These are phyloP conservation scores for Amblyteles armatorius DNA, from an alignment of 2,888 invertebrate genomes.

Conservation along the genomic window DNA sequence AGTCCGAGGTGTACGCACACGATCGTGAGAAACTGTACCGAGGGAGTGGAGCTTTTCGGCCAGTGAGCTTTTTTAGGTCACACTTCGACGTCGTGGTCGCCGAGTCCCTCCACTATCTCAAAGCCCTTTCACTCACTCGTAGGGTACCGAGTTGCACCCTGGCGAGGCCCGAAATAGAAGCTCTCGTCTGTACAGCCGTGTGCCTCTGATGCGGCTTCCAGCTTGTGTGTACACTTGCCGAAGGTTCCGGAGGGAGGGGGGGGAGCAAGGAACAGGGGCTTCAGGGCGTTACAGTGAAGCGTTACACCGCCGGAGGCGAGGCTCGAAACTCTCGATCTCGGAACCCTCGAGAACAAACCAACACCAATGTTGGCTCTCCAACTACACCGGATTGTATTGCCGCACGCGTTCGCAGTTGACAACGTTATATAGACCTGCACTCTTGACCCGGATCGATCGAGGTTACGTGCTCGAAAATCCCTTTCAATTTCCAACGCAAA, in stretches of 20 bases:
- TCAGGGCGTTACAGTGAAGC: constrained; percentile 7
- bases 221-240: constrained; percentile 41
- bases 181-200: constrained; percentile 14
- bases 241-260: constrained; percentile 23
- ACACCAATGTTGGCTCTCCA: constrained; percentile 16
- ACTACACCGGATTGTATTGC: constrained; percentile 27
- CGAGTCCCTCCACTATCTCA: not conserved
- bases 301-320: constrained; percentile 37
- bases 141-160: not conserved
- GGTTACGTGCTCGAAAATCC: not conserved
- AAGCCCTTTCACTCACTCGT: constrained; percentile 13
- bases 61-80: constrained; percentile 46
- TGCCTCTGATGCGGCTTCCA: constrained; percentile 12
- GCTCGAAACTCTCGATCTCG: not conserved
- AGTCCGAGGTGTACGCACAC: constrained; percentile 22
- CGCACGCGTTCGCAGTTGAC: constrained; percentile 25
- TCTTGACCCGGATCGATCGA: constrained; percentile 22
- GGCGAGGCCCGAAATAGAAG: constrained; percentile 47
- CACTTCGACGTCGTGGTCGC: constrained; percentile 32
- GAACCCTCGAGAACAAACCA: constrained; percentile 13
- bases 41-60: constrained; percentile 34
- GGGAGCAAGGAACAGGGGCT: constrained; percentile 19
- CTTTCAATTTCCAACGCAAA: not conserved
- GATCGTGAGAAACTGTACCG: constrained; percentile 11
- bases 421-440: constrained; percentile 22